Evolutionary conservation across 1,140 invertebrate species (phyloP).

Genomic region (Mycetomoellerius zeteki): DNA sequence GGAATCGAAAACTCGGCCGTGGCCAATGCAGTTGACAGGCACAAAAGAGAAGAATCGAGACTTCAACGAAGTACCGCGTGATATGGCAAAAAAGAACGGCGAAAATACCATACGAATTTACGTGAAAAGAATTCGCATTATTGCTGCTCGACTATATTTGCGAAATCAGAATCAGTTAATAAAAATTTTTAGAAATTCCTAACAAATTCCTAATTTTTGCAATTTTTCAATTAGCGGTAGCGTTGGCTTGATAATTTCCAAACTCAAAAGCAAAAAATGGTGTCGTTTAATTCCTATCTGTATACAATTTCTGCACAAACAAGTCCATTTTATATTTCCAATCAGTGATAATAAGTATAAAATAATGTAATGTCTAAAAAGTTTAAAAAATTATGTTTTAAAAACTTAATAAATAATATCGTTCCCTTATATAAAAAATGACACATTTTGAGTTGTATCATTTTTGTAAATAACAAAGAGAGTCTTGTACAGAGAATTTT

Average conservation of each 20-base stretch:
- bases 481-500: too few relatives aligned
- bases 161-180: neutral
- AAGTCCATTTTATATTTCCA: neutral
- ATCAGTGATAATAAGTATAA: neutral
- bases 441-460: too few relatives aligned
- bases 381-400: neutral
- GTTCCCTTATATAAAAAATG: too few relatives aligned
- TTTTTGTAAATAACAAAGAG: too few relatives aligned
- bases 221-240: neutral
- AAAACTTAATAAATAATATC: neutral
- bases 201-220: neutral
- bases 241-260: neutral
- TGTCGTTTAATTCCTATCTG: neutral
- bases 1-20: constrained; percentile 43
- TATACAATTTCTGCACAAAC: neutral
- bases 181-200: neutral
- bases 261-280: neutral
- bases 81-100: constrained; percentile 16
- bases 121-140: constrained; percentile 14
- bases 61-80: neutral
- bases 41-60: constrained; percentile 24
- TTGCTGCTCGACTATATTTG: neutral
- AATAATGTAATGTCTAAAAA: neutral
- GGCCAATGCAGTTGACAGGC: constrained; percentile 50
- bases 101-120: neutral